Percentiles rank a stretch among this genome's conserved stretches.
Evolutionary conservation across 2,888 invertebrate genomes (phyloP).

Genomic region (Lepas anatifera): DNA sequence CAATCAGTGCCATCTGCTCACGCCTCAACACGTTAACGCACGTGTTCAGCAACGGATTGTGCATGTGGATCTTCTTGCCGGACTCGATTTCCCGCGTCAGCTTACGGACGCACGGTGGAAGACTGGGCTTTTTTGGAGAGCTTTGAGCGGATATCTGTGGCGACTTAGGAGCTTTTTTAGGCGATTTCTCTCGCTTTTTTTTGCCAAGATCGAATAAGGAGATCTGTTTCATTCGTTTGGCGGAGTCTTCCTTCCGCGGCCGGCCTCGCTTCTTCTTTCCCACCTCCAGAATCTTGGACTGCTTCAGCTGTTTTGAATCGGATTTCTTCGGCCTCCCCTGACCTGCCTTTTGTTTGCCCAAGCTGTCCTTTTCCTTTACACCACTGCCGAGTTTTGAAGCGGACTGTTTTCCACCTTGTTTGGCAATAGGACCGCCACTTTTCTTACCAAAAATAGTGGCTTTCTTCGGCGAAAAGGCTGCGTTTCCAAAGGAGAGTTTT

Average conservation of each 20-base stretch:
- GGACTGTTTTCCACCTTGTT: background rate
- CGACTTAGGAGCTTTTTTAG: background rate
- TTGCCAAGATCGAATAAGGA: conserved; percentile 1
- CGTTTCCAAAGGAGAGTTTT: conserved; percentile 66
- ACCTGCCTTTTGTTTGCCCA: background rate
- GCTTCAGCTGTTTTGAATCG: conserved; percentile 4
- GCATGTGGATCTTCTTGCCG: background rate
- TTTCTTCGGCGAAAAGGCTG: conserved; percentile 59
- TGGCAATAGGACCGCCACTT: conserved; percentile 7
- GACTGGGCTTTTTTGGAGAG: background rate
- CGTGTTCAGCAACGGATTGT: background rate
- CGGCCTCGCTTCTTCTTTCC: conserved; percentile 11
- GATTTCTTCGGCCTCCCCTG: background rate
- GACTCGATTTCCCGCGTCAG: conserved; percentile 1
- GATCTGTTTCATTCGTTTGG: background rate
- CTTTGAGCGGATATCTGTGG: background rate
- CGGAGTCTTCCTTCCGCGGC: background rate
- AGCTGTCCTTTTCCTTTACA: conserved; percentile 11
- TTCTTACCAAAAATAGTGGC: conserved; percentile 15
- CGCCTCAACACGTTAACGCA: background rate
- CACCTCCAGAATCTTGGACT: conserved; percentile 14
- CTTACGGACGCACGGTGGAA: conserved; percentile 7
- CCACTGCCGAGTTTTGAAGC: no score
- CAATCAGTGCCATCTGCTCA: background rate
- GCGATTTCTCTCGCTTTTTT: background rate